phyloP scores from a whole-genome alignment of 2,888 invertebrate genomes.

The Meteorus colon region DNA sequence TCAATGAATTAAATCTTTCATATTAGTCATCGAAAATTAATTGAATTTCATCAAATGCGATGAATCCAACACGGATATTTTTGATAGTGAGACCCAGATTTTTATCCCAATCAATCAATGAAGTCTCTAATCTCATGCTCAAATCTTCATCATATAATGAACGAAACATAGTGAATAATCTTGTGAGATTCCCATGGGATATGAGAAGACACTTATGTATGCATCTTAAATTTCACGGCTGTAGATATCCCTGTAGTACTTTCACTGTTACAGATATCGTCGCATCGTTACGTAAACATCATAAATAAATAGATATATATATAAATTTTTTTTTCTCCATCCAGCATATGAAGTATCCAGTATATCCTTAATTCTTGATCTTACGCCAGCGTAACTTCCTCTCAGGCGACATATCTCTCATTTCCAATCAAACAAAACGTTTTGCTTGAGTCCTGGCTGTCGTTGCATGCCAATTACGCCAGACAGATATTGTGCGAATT shows the following conservation, averaged over 20 bases:
- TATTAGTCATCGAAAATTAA: no score
- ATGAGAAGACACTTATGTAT: slow-evolving; percentile 15
- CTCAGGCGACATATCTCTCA: slow-evolving; percentile 31
- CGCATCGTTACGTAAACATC: slow-evolving; percentile 29
- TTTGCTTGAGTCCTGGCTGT: slow-evolving; percentile 16
- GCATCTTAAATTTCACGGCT: slow-evolving; percentile 38
- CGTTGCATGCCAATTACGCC: slow-evolving; percentile 35
- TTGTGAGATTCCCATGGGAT: not conserved
- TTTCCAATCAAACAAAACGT: slow-evolving; percentile 22
- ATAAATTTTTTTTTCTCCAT: not conserved
- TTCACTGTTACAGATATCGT: slow-evolving; percentile 39
- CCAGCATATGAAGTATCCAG: slow-evolving; percentile 4
- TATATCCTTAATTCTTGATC: slow-evolving; percentile 14
- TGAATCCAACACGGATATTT: no score
- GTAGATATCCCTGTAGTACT: slow-evolving; percentile 29
- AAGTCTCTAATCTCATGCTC: not conserved
- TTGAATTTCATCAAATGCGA: no score
- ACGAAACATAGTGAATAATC: not conserved
- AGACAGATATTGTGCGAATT: slow-evolving; percentile 18
- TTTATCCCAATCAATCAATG: no score
- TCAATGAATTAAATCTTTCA: no score
- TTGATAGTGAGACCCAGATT: no score
- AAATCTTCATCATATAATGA: not conserved
- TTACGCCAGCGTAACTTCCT: slow-evolving; percentile 29
- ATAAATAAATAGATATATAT: slow-evolving; percentile 1